Evolutionary conservation across 1,140 invertebrate genomes (phyloP), one percentile per base, ranked within the genome.

Genomic region (Branchinecta lindahli): DNA sequence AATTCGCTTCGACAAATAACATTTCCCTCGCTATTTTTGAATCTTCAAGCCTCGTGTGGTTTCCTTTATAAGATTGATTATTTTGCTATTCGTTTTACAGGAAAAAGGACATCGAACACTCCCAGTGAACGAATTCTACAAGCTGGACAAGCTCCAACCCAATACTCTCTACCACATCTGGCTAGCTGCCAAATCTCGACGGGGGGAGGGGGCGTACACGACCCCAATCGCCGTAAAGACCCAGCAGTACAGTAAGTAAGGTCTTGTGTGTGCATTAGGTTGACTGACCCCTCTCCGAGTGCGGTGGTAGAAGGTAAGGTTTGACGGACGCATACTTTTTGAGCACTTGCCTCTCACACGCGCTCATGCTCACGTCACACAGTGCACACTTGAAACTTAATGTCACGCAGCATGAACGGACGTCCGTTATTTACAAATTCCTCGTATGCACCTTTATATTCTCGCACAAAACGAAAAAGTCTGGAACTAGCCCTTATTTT

Each of bases 161-260:
- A 94, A 97, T 81, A 96, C 94, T 5, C 79, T 95, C 47, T 98
- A 97, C 82, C 93, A 93, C 81, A 88, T 98, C 72, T 96, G 94
- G 90, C 81, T 98, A 72, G 92, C 94, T 4, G 95, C 94, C 18
- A 84, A 90, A 71, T 96, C 91, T 4, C 87, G 90, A 72, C 83
- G 90, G 46, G 95, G 94, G 5, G 94, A 97, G 79, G 94, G 94
- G 10, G 92, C 94, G 7, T 89, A 90, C 44, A 96, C 94, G 7
- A 90, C 93, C n/a, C 91, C 91, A 0, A 89, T 95, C 74, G 90
- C 91, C 70, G 91, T 94, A 66, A 86, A 90, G 79, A 98, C 94
- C 45, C 94, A 94, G 78, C 91, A 92, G 85, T 96, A 94, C 84
- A 91, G 94, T 98, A 92, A 91, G 92, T 77, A 45, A 20, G 20